Evolutionary conservation across 2,888 invertebrate species (phyloP), one percentile per base, ranked within the genome.

Genomic region (Dasypogon diadema): DNA sequence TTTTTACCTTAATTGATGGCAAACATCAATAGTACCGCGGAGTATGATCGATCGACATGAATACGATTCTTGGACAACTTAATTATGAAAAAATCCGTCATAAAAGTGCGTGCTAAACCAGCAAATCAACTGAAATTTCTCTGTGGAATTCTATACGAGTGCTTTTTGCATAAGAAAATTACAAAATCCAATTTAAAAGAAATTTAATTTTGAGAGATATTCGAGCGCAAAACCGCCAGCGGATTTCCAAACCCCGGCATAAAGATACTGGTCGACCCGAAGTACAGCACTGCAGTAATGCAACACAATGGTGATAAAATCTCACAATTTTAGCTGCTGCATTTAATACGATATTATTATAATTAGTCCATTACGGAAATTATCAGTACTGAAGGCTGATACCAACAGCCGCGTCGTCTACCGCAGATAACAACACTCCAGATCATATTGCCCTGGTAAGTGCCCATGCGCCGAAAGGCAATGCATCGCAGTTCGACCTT

Each of bases 361-460:
- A 65, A 65, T 65, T 65, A 65, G 65, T 65, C 48, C 65, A 65
- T 46, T 65, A 48, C 65, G 48, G 65, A 65, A 65, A 42, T 65
- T 65, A 24, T 46, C 2, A 42, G 24, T 8, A 10, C 18, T 37
- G 60, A 37, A 37, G 60, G 60, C 65, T 46, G 48, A 48, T 46
- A 46, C n/a, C 37, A 48, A 37, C 48, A 65, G 42, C 37, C 65
- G 16, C 8, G 4, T 26, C 37, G 60, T 60, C 60, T 60, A 21
- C 18, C 60, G 60, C 42, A 42, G 60, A 21, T 60, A 60, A 18
- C 26, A 21, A 37, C 22, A 37, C 37, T 18, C 21, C 18, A 37
- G 60, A 60, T 65, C 65, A 48, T 14, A 24, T 65, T 65, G 46
- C 65, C n/a, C 46, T 48, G n/a, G 26, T 46, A 22, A 24, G 24